Evolutionary conservation across 2,888 invertebrate genomes (phyloP), one percentile per base, ranked within the genome.

Genomic region (Urechis unicinctus): DNA sequence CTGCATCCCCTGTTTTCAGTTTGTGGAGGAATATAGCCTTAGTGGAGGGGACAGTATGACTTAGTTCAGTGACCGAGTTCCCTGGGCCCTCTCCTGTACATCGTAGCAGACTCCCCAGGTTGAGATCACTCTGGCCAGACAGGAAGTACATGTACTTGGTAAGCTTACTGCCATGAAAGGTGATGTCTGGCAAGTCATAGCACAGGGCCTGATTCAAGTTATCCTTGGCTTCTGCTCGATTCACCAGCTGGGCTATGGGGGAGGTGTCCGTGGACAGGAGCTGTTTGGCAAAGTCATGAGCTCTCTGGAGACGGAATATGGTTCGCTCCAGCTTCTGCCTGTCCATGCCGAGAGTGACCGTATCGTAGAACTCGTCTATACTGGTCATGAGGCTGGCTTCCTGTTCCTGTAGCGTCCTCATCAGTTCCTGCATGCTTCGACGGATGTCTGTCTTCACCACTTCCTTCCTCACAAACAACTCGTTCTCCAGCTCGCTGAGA

Each of bases 381-480:
- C 52, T 52, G 6, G 26, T 26, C 2, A 50, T 21, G 24, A 59
- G 41, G 41, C 31, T 30, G 1, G 46, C 21, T 30, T 62, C 60
- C 25, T 57, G 58, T 4, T 58, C 57, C 9, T 57, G 44, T 9
- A 61, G 30, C 2, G 17, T 25, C 24, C 51, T 24, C 21, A 58
- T 21, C 6, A 50, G 30, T 17, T 56, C 53, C 53, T 59, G 58
- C 3, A 50, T 50, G 5, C 54, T 46, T 17, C 53, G 42, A 2
- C 60, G 53, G 21, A 62, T 53, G 24, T 60, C 56, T 0, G 60
- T 54, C 49, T 62, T 62, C 29, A 52, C 54, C 25, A 42, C 43
- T 45, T 62, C 62, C 50, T 59, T 60, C 0, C 62, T 49, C 2
- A 59, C 26, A 55, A 62, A 62, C 29, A 62, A 52, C 51, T 62